Evolutionary conservation across 2,797 vertebrate species (phyloP), one percentile per base, ranked within the genome.

Genomic region (Uromys caudimaculatus): DNA sequence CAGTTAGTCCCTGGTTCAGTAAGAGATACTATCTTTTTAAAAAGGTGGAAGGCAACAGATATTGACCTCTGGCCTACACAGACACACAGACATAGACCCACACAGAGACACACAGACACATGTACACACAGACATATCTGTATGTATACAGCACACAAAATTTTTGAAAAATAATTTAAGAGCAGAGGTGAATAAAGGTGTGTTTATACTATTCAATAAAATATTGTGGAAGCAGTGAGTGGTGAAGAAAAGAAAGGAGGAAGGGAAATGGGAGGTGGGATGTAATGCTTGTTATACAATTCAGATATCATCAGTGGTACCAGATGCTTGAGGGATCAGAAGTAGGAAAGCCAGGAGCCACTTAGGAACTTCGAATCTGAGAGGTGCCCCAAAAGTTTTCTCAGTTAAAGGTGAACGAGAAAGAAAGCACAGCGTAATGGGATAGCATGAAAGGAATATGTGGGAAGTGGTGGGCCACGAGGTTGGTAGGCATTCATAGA

Each of bases 311-410:
- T 76, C 64, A 60, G 41, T 87, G 76, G 2, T 86, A 62, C 67
- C n/a, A 56, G 32, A n/a, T 92, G 2, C 38, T 88, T 93, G 47
- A 84, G 76, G 62, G 85, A 44, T 88, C 38, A 87, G 58, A 84
- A 85, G 71, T 87, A 50, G 54, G 69, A 79, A 95, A 35, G 3
- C 38, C 52, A 85, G 3, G 77, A 82, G 84, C 41, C 16, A 84
- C n/a, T 90, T 86, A 64, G 91, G 83, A 93, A 96, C 58, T 78
- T 90, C 82, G 24, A 73, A 88, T 88, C 91, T 96, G 71, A 71
- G 67, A 94, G 60, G 13, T 93, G 50, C 24, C 29, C 89, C 47
- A 47, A 71, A 84, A 58, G 21, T 79, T 71, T 93, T 71, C 90
- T 38, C 23, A 23, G 27, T 32, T 97, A 60, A 93, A 94, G 56